Conservation (phyloP, 2,797 vertebrate species). For the Tarsius wallacei region DNA sequence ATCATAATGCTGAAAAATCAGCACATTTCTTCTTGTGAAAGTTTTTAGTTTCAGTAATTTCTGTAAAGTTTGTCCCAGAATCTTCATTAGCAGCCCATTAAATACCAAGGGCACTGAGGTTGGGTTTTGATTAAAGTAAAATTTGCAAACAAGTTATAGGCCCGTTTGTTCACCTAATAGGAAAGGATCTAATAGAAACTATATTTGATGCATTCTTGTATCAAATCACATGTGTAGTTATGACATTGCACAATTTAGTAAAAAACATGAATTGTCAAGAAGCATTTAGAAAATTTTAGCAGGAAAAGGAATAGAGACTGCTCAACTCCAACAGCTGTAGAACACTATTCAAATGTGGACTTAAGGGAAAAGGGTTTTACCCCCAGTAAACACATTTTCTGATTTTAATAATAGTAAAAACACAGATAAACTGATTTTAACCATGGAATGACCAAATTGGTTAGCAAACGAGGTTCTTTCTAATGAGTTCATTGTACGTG, state of each 20-base stretch:
- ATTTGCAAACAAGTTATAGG: constrained; percentile 20
- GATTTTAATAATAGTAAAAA: not conserved
- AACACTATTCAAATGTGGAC: not conserved
- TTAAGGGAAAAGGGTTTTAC: not conserved
- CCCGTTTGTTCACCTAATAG: not conserved
- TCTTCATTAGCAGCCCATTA: constrained; percentile 19
- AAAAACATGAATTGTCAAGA: not conserved
- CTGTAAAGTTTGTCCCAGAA: not conserved
- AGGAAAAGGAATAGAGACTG: not conserved
- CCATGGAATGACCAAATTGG: not conserved
- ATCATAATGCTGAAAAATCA: constrained; percentile 38
- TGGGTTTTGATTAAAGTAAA: constrained; percentile 38
- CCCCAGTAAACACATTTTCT: not conserved
- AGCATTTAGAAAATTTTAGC: not conserved
- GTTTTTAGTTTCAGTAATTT: constrained; percentile 27
- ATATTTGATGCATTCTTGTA: constrained; percentile 34
- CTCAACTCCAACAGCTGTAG: not conserved
- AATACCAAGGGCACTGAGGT: not conserved
- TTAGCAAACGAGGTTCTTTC: constrained; percentile 22
- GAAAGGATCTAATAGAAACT: not conserved
- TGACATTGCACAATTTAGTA: not conserved
- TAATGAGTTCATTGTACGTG: not conserved
- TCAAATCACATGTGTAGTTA: not conserved
- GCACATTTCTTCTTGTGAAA: constrained; percentile 25
- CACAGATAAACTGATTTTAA: not conserved